Evolutionary conservation across 2,113 vertebrate genomes (phyloP).

Genomic region (Triplophysa tibetana): DNA sequence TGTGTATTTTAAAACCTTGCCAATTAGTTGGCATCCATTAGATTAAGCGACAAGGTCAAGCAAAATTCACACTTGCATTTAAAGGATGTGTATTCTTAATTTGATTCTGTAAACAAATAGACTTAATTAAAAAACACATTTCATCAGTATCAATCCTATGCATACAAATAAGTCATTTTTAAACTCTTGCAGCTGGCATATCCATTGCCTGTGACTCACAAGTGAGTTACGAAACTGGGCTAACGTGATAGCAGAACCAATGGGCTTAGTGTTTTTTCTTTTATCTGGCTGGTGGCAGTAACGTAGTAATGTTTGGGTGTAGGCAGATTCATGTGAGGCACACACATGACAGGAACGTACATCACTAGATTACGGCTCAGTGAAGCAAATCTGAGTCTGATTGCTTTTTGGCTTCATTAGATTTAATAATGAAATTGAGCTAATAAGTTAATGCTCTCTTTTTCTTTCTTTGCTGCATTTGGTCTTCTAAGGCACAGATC

Average conservation of each 20-base stretch:
- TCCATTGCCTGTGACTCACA: conserved; percentile 6
- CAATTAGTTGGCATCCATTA: no score
- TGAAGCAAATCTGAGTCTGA: conserved; percentile 50
- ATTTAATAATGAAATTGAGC: conserved; percentile 51
- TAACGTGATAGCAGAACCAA: conserved; percentile 25
- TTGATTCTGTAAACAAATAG: neutral
- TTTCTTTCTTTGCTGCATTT: conserved; percentile 11
- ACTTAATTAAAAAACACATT: neutral
- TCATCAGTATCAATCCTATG: neutral
- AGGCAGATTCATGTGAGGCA: conserved; percentile 11
- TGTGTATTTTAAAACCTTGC: no score
- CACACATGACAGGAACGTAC: conserved; percentile 31
- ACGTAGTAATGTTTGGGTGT: conserved; percentile 9
- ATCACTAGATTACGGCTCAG: conserved; percentile 46
- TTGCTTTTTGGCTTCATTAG: conserved; percentile 53
- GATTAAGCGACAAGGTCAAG: neutral
- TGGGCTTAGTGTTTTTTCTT: conserved; percentile 5
- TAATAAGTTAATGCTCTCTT: conserved; percentile 43
- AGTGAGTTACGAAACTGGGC: conserved; percentile 31
- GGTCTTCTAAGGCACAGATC: conserved; percentile 26
- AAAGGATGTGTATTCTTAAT: no score
- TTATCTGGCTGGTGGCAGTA: conserved; percentile 3
- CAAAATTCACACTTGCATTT: neutral
- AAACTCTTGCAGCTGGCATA: neutral
- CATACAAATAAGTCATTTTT: neutral